Base-by-base conservation (phyloP, 2,888 invertebrate species). In the Galerucella pusilla region DNA sequence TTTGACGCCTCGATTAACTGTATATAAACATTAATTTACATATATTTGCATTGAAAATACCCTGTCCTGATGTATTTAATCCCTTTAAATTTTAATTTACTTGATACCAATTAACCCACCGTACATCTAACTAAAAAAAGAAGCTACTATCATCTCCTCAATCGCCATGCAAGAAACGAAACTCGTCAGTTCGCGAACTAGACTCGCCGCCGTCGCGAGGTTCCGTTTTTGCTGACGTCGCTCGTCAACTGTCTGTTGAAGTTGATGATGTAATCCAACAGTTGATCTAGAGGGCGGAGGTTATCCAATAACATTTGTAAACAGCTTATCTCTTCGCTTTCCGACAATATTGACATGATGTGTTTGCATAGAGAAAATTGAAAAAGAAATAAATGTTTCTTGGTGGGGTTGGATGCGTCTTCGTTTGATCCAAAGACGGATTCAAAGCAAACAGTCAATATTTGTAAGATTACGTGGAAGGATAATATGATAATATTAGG, bases 241-340 rank as follows among this genome's bases (percentile, higher is more conserved):
- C 63, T 67, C 68, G 63, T 71, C 75, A 61, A 75, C 75, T 73
- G 75, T 73, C 77, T 76, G 68, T 72, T 74, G 74, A 75, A 68
- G 73, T 71, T 70, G 73, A 77, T 73, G 75, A 75, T 75, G 71
- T 77, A 77, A 77, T 77, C 75, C 71, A 72, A 68, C 70, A 75
- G 75, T 77, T 73, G 77, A 77, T 77, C 75, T 77, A 46, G 60
- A 68, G 66, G 76, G 76, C 73, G 71, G 64, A 73, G 73, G 75
- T 77, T 75, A 75, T 75, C 73, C 75, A 75, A 77, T 75, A 75
- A 77, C 73, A 73, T 77, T 74, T 68, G 75, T 75, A 77, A 77
- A 77, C 75, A 77, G 77, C 68, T 77, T 75, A 76, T 75, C 73
- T 68, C 60, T 65, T 73, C 71, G 69, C 68, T 76, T 75, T 49